Conservation (phyloP, 2,797 vertebrate genomes). For the Sitta carolinensis region DNA sequence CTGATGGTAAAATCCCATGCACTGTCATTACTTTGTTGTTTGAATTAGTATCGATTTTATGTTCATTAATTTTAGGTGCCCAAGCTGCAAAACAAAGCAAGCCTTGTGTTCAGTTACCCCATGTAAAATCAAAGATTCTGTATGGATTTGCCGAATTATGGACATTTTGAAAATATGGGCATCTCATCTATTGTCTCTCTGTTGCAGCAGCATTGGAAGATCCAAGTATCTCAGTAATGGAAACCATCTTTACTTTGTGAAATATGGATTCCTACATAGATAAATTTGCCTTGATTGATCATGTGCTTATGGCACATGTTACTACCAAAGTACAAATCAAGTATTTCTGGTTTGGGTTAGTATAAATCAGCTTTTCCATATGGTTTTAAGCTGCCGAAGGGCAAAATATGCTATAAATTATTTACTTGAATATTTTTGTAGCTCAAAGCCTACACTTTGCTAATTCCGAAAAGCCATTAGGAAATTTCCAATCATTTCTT, state of each 20-base stretch:
- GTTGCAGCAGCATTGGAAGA: background rate
- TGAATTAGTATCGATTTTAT: background rate
- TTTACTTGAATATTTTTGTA: background rate
- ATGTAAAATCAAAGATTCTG: background rate
- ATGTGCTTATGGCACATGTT: background rate
- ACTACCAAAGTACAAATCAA: background rate
- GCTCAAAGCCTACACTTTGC: background rate
- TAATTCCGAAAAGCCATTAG: background rate
- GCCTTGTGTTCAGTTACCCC: background rate
- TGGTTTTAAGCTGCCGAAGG: rapidly evolving
- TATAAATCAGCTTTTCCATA: background rate
- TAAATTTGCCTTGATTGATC: background rate
- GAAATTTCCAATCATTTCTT: background rate
- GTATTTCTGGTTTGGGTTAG: slow-evolving; percentile 16
- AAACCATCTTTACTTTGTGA: background rate
- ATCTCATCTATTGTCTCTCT: background rate
- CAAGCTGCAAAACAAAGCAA: background rate
- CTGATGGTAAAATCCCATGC: background rate
- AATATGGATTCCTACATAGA: background rate
- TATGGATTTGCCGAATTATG: background rate
- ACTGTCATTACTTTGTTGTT: background rate
- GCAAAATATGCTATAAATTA: background rate
- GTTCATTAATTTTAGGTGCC: background rate
- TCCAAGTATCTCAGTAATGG: background rate
- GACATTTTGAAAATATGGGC: background rate